Conservation (phyloP, 2,113 vertebrate species). For the Cyanoliseus patagonus region DNA sequence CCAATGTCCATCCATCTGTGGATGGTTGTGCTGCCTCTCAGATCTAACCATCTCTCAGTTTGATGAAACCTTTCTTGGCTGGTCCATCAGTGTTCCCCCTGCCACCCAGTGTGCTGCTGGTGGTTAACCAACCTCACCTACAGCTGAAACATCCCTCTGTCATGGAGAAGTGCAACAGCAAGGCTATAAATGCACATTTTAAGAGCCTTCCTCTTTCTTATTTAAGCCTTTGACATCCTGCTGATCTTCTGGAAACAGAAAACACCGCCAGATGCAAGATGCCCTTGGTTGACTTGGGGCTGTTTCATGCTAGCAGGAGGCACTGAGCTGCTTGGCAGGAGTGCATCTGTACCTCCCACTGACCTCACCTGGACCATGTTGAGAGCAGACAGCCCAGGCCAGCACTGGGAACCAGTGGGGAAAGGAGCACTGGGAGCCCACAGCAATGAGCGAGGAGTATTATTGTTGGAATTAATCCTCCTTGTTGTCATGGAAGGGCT, state of each 20-base stretch:
- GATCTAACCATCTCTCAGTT: background rate
- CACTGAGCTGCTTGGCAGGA: background rate
- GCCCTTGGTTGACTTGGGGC: background rate
- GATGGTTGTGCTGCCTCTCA: background rate
- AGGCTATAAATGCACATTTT: background rate
- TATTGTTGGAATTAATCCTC: background rate
- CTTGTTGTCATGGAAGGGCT: accelerated
- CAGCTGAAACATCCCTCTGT: background rate
- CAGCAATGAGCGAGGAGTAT: accelerated
- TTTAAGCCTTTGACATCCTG: background rate
- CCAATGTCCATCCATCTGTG: background rate
- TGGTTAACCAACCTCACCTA: background rate
- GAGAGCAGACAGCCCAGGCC: background rate
- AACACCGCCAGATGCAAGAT: background rate
- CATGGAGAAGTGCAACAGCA: background rate
- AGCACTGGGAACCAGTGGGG: accelerated
- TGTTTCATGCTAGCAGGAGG: background rate
- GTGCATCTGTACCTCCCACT: background rate
- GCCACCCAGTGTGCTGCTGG: background rate
- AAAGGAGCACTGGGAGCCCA: background rate
- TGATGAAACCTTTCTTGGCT: background rate
- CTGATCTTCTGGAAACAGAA: background rate
- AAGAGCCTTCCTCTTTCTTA: background rate
- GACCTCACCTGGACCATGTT: accelerated
- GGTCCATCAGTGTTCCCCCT: background rate